Evolutionary conservation across 1,140 invertebrate genomes (phyloP), one percentile per base, ranked within the genome.

Genomic region (Tribolium madens): DNA sequence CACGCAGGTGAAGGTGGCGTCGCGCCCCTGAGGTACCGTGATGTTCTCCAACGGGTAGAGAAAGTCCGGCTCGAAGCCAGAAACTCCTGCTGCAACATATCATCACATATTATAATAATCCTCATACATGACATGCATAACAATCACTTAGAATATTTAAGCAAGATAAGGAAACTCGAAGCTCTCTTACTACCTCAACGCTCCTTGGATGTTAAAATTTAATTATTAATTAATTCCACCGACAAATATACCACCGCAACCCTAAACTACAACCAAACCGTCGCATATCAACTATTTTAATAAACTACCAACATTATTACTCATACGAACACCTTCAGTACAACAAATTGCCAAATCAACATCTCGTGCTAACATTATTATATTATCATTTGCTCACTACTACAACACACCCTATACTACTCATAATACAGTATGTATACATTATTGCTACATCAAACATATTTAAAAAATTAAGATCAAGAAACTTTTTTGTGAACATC

Each of bases 1-100:
- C 83, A 95, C 93, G 84, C 95, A 96, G 76, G 94, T 96, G 87
- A 96, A 95, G 81, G 93, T 94, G 77, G 94, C 95, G 87, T 96
- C 94, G 81, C 94, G 89, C 64, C 95, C 94, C 86, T 95, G 93
- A 64, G 94, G 91, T 79, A 95, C 93, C 78, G 94, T 95, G 85
- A 96, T 90, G 88, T 96, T 96, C 88, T 94, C 92, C 88, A 96
- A 87, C 36, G 94, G 94, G 83, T 91, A 92, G 79, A 92, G 89
- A 89, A 96, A 96, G 86, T 95, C 93, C 84, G 94, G 95, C 86
- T 93, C 93, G 87, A 94, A 92, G 80, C 90, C 90, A 83, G 88
- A 87, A 78, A 87, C 89, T 87, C 85, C 76, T 71, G 78, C 84
- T 85, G 81, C 71, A 85, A 86, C 78, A 78, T 75, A 83, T 73